phyloP scores from a whole-genome alignment of 2,797 vertebrate genomes.

The Tadarida brasiliensis region DNA sequence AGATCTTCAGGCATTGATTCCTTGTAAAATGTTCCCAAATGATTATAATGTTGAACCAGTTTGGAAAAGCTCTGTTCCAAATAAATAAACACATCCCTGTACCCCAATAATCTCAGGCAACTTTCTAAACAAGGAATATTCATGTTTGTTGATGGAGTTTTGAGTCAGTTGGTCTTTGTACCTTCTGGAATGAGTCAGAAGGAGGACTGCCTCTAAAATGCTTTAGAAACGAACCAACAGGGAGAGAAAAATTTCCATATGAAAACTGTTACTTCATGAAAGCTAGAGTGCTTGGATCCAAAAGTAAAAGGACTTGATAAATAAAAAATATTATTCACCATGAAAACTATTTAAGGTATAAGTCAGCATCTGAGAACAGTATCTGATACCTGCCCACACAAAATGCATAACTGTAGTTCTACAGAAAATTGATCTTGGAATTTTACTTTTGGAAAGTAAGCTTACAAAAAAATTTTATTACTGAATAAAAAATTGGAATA shows the following conservation, averaged over 20 bases:
- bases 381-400: background rate
- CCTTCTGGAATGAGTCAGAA: background rate
- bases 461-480: slow-evolving; percentile 4
- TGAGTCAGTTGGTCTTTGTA: background rate
- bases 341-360: background rate
- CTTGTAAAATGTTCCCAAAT: slow-evolving; percentile 41
- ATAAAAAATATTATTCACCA: background rate
- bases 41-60: background rate
- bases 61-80: background rate
- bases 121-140: background rate
- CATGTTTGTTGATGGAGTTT: background rate
- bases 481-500: background rate
- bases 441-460: slow-evolving; percentile 59
- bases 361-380: background rate
- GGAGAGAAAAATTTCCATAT: background rate
- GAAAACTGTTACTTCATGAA: slow-evolving; percentile 8
- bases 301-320: background rate
- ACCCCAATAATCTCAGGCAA: background rate
- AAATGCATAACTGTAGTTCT: background rate
- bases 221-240: background rate
- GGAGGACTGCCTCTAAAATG: background rate
- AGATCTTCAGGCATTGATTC: background rate
- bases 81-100: background rate
- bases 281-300: background rate
- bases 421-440: slow-evolving; percentile 16